Evolutionary conservation across 92 coral and sea anemone species (phyloP).

Genomic region (Phenganax stokvisi): DNA sequence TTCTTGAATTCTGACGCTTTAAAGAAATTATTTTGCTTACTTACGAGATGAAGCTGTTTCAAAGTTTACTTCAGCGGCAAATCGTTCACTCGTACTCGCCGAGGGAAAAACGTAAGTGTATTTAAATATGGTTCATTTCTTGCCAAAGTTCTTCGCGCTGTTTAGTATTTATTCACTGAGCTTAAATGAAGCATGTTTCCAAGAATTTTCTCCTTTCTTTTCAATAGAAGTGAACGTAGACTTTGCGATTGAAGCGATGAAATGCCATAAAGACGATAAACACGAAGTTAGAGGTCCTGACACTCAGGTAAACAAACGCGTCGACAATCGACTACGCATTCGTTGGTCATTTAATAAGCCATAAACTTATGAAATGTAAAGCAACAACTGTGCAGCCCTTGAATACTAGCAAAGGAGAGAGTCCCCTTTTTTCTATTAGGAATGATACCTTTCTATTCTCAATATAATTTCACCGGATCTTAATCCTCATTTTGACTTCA

Average conservation of each 20-base stretch:
- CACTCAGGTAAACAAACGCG: conserved; percentile 25
- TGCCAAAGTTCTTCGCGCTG: background rate
- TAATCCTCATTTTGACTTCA: background rate
- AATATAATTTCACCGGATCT: no score
- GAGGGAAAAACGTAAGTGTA: conserved; percentile 6
- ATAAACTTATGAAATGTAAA: no score
- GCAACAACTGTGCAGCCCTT: no score
- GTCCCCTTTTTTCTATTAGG: no score
- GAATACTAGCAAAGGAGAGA: no score
- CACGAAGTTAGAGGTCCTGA: conserved; percentile 69
- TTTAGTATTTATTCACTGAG: background rate
- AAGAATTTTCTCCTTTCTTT: background rate
- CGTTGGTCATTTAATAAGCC: no score
- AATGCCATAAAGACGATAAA: conserved; percentile 74
- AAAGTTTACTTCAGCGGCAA: conserved; percentile 26
- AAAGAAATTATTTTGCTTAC: background rate
- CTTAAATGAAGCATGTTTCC: background rate
- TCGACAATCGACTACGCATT: no score
- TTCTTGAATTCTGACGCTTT: background rate
- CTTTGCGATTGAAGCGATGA: conserved; percentile 68
- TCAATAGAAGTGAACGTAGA: conserved; percentile 64
- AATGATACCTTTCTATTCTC: no score
- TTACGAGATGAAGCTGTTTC: conserved; percentile 11
- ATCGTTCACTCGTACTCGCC: conserved; percentile 22
- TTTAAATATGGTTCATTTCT: background rate